Percentiles rank a stretch among this genome's conserved stretches.
phyloP scores from a whole-genome alignment of 1,140 invertebrate genomes.

The Papilio xuthus region DNA sequence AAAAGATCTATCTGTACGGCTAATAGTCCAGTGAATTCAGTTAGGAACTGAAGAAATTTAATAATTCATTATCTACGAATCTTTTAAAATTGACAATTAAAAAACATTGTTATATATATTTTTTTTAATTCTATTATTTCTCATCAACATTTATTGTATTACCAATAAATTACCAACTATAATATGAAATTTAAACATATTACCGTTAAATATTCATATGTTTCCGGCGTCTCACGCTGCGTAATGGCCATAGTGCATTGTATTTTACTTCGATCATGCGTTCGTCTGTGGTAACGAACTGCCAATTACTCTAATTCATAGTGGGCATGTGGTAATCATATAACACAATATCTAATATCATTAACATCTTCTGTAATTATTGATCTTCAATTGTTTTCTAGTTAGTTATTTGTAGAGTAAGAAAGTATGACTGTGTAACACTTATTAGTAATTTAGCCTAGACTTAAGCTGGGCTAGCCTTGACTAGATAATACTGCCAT shows the following conservation, averaged over 20 bases:
- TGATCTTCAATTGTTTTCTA: neutral
- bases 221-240: neutral
- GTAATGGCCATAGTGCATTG: neutral
- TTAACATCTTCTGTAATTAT: neutral
- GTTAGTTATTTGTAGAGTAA: neutral
- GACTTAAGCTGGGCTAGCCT: neutral
- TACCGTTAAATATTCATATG: neutral
- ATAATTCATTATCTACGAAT: no score
- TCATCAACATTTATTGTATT: neutral
- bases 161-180: neutral
- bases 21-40: neutral
- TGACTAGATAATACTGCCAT: neutral
- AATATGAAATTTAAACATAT: neutral
- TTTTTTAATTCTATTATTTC: neutral
- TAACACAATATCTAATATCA: neutral
- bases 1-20: neutral
- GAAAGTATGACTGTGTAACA: neutral
- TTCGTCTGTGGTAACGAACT: neutral
- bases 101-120: no score
- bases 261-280: neutral
- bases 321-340: neutral
- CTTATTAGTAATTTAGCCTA: neutral
- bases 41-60: neutral
- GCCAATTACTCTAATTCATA: neutral
- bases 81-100: no score